Base-by-base conservation (phyloP, 2,888 invertebrate genomes). In the Phanerotoma sp. region DNA sequence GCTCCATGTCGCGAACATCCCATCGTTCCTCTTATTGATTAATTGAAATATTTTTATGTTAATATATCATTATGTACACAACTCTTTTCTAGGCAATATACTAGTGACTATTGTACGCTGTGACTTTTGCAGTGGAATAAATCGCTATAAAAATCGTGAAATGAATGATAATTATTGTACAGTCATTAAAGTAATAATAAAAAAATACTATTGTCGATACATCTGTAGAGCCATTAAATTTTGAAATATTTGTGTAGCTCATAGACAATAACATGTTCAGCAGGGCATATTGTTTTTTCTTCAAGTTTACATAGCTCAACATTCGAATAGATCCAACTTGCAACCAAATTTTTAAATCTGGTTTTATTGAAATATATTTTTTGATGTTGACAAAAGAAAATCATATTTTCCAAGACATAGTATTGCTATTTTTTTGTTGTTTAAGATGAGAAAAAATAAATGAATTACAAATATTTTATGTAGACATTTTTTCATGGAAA, bases 201-300 rank as follows among this genome's bases (percentile, higher is more conserved):
- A n/a, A n/a, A n/a, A n/a, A n/a, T n/a, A n/a, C n/a, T 38, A 71
- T 68, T 68, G 70, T 73, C 71, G 65, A 71, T 71, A 71, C 60
- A 67, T 68, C 66, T 69, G 67, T 66, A 38, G 16, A 22, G 28
- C 25, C 5, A 20, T 5, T 15, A 20, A 20, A 42, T 44, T 44
- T 25, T 28, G 44, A 13, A 10, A 30, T 11, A 41, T 10, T 15
- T 9, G 20, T 20, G 11, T 25, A 25, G 25, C 25, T 25, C 5
- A 7, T 25, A 25, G 25, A 25, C 25, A 25, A 25, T 25, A 25
- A 25, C 25, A 25, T 7, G 25, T 25, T 3, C 9, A 9, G 25
- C 25, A 7, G n/a, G n/a, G n/a, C n/a, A n/a, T n/a, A n/a, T n/a
- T n/a, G n/a, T n/a, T n/a, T n/a, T n/a, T n/a, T n/a, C n/a, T n/a